A percentile compares a stretch with the other conserved stretches of the same genome.
These are phyloP conservation scores for Platichthys flesus DNA, from an alignment of 2,113 vertebrate genomes.

Conservation along the genomic window DNA sequence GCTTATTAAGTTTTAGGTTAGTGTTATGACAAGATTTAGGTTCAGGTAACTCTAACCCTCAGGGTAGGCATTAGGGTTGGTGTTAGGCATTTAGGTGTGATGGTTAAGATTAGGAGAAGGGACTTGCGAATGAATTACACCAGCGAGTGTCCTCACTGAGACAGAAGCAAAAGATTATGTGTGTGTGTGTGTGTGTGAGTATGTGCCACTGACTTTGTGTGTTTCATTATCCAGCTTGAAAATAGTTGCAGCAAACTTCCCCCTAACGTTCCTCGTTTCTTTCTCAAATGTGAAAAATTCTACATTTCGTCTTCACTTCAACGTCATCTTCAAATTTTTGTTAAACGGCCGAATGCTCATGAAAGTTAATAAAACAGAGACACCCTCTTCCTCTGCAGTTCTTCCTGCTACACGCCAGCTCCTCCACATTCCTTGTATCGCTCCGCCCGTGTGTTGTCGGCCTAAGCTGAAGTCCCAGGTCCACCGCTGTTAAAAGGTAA, in stretches of 20 bases:
- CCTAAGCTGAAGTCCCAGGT: slow-evolving; percentile 36
- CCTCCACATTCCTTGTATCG: neutral
- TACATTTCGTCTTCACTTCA: neutral
- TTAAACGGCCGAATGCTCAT: neutral
- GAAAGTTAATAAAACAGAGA: neutral
- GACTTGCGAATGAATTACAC: too few species aligned
- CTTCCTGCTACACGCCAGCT: neutral
- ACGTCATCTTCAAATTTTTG: slow-evolving; percentile 15
- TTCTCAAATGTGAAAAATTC: neutral
- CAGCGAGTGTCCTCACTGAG: too few species aligned
- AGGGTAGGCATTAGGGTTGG: too few species aligned
- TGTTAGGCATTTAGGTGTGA: too few species aligned
- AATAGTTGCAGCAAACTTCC: slow-evolving; percentile 6
- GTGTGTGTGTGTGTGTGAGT: too few species aligned
- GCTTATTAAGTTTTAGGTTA: too few species aligned
- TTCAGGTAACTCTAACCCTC: too few species aligned
- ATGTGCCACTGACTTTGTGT: neutral
- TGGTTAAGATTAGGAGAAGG: too few species aligned
- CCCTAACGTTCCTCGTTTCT: neutral
- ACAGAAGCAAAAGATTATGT: too few species aligned
- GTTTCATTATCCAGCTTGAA: slow-evolving; percentile 39
- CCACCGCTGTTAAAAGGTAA: slow-evolving; percentile 19
- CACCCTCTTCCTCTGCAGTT: neutral
- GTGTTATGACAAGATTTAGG: too few species aligned
- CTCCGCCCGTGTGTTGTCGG: slow-evolving; percentile 13